Evolutionary conservation across 1,140 invertebrate species (phyloP), one percentile per base, ranked within the genome.

Genomic region (Drosophila oshimai): DNA sequence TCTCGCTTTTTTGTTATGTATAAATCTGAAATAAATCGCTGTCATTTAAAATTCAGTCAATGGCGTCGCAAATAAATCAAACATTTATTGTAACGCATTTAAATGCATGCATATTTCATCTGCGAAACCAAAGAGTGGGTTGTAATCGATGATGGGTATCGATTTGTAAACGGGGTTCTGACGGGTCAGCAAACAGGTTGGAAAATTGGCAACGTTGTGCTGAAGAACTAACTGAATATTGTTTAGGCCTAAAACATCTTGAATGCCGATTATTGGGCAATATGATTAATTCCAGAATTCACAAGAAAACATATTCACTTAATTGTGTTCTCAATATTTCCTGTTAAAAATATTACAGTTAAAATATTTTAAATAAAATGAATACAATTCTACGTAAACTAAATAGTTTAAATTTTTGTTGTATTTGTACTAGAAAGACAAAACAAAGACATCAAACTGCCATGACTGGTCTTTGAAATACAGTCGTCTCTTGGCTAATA

Each of bases 41-140:
- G 80, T 79, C 69, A 86, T 84, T 79, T 84, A 68, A 86, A 84
- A 84, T 84, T 84, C 80, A 84, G 80, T 84, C 80, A 84, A 75
- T 86, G 81, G 81, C 80, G 80, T 86, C 54, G 80, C 80, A 84
- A 84, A 84, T 84, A 84, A 84, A 84, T 84, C 80, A 84, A 84
- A 84, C 73, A 86, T 84, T 75, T 86, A 84, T 84, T 86, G 80
- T 84, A 84, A 84, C 80, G 80, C 75, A 84, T 84, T 84, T 84
- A 86, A 84, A 80, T 75, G 60, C 80, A 84, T 84, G 67, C 61
- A 84, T 84, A 84, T 86, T 84, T 84, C 72, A 84, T 75, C 71
- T 70, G 65, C 24, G 50, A 69, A 74, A 64, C 47, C 36, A 41
- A 67, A 26, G 31, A 29, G 12, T 17, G 28, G 22, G 13, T 10